A percentile compares a stretch with the other conserved stretches of the same genome.
These are phyloP conservation scores for Heterodera filipjevi DNA, from an alignment of 2,888 invertebrate species.

Conservation along the genomic window DNA sequence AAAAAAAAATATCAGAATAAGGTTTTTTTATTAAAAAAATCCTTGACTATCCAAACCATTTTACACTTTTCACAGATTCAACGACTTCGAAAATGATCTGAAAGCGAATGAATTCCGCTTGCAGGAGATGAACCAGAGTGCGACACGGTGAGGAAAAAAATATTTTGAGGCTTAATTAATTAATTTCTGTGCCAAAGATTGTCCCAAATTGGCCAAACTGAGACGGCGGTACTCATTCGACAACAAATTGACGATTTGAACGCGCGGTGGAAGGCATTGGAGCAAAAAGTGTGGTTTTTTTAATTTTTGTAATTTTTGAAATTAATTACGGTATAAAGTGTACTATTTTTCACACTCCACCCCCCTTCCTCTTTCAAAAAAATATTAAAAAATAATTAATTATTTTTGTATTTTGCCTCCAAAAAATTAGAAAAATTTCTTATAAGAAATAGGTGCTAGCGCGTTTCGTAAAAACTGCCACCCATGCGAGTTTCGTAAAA, in stretches of 20 bases:
- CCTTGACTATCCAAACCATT: background rate
- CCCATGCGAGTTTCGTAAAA: too few species aligned
- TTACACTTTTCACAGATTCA: slow-evolving; percentile 72
- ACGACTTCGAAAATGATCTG: slow-evolving; percentile 89
- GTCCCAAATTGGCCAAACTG: slow-evolving; percentile 79
- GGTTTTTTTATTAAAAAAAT: too few species aligned
- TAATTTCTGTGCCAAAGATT: background rate
- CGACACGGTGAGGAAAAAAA: slow-evolving; percentile 71
- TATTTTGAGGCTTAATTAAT: background rate
- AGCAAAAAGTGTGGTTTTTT: slow-evolving; percentile 73
- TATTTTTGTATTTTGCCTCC: too few species aligned
- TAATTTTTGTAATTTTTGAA: too few species aligned
- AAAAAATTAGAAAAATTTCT: too few species aligned
- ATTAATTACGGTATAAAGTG: too few species aligned
- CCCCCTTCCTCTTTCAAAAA: too few species aligned
- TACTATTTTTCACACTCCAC: too few species aligned
- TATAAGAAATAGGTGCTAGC: too few species aligned
- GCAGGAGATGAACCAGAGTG: slow-evolving; percentile 99
- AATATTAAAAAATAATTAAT: too few species aligned
- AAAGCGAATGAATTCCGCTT: slow-evolving; percentile 90
- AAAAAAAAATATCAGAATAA: too few species aligned
- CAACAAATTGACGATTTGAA: slow-evolving; percentile 78
- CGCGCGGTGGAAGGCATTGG: slow-evolving; percentile 89
- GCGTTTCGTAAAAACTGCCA: too few species aligned
- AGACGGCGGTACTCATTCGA: slow-evolving; percentile 95